Conservation (phyloP, 1,140 invertebrate genomes). For the Apis cerana region DNA sequence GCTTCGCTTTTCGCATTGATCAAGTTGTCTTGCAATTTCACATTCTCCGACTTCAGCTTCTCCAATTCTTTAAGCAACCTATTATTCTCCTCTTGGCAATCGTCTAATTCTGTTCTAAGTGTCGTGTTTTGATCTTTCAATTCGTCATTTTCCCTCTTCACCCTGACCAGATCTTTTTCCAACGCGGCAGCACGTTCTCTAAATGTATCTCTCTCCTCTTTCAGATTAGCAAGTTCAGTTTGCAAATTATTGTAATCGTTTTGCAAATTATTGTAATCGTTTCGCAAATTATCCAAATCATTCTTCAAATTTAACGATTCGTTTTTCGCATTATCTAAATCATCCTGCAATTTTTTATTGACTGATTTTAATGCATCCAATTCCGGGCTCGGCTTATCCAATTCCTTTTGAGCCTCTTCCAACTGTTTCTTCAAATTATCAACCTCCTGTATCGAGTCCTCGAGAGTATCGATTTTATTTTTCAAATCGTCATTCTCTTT, state of each 20-base stretch:
- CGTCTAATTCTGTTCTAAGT: neutral
- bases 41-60: slow-evolving; percentile 14
- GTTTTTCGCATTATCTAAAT: neutral
- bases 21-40: neutral
- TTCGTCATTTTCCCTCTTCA: slow-evolving; percentile 18
- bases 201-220: neutral
- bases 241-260: neutral
- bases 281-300: neutral
- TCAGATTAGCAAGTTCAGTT: neutral
- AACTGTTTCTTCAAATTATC: slow-evolving; percentile 28
- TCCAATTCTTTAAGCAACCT: slow-evolving; percentile 23
- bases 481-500: slow-evolving; percentile 41
- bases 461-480: neutral
- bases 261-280: neutral
- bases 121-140: neutral
- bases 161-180: neutral
- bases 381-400: slow-evolving; percentile 5
- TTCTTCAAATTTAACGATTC: neutral
- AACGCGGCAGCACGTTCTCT: neutral
- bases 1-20: neutral
- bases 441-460: slow-evolving; percentile 14
- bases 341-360: slow-evolving; percentile 18
- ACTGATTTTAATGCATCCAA: slow-evolving; percentile 37
- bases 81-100: slow-evolving; percentile 18
- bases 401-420: neutral